A percentile compares a stretch with the other conserved stretches of the same genome.
phyloP scores from a whole-genome alignment of 23 tunicate species.

The Phallusia fumigata region DNA sequence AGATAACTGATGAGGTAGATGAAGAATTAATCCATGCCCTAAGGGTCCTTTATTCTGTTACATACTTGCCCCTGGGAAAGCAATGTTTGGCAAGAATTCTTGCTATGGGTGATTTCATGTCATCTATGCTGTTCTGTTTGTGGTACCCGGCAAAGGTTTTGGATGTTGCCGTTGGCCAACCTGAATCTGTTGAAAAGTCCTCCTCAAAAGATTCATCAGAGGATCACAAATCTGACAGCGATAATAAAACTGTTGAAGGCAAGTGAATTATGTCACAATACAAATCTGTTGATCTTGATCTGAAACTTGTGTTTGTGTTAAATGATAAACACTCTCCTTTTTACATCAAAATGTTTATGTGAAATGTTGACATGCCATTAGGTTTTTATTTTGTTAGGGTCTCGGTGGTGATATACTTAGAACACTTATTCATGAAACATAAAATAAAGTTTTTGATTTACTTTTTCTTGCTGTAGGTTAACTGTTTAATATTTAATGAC shows the following conservation, averaged over 20 bases:
- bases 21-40: conserved; percentile 56
- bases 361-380: too few species aligned
- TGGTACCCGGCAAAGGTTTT: conserved; percentile 37
- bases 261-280: neutral
- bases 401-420: too few species aligned
- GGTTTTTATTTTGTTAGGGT: too few species aligned
- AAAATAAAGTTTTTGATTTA: too few species aligned
- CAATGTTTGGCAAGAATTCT: conserved; percentile 45
- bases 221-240: conserved; percentile 11
- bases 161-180: conserved; percentile 22
- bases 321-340: too few species aligned
- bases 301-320: too few species aligned
- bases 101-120: conserved; percentile 44
- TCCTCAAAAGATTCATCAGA: neutral
- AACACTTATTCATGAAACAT: too few species aligned
- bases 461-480: too few species aligned
- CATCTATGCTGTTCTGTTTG: conserved; percentile 42
- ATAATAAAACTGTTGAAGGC: neutral
- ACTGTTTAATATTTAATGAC: neutral
- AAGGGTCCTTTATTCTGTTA: conserved; percentile 47
- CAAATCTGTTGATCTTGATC: neutral
- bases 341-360: too few species aligned
- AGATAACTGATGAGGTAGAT: conserved; percentile 28
- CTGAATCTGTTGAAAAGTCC: neutral
- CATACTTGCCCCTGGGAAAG: conserved; percentile 59